Evolutionary conservation across 2,888 invertebrate genomes (phyloP), one percentile per base, ranked within the genome.

Genomic region (Aphelenchoides bicaudatus): DNA sequence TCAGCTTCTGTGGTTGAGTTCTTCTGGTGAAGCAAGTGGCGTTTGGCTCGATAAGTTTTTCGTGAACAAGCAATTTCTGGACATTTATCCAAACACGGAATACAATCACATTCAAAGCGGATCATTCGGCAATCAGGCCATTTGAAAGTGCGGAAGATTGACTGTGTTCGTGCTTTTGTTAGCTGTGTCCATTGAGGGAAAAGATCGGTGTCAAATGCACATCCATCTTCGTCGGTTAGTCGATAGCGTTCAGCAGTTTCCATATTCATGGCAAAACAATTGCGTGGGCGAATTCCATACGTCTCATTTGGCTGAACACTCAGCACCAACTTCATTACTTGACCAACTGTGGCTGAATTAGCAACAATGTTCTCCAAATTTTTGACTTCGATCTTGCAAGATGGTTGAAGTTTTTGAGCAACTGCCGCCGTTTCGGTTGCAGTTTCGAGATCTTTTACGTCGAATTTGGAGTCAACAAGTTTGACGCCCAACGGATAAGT

Each of bases 401-500:
- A 34, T 2, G 72, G 70, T 16, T 62, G 61, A 23, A 57, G 28
- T 13, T 60, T 67, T 13, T 56, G n/a, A 13, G 68, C 68, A 16
- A 39, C 25, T 5, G 62, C 59, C 13, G 74, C 61, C 3, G 74
- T 73, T n/a, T 70, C 63, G 5, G 60, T 61, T 0, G 72, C 62
- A 0, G 70, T 64, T 8, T 34, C 43, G 6, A 73, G 61, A 38
- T 74, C 74, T 6, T 70, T 67, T 21, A 78, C 73, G 51, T 93
- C 92, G 80, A 91, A 91, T 39, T 91, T 91, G 34, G 91, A 83
- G 0, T 89, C 90, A 0, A 92, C 89, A 70, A 89, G 90, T 80
- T 90, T 89, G 80, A 90, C 90, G 61, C 90, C 91, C 0, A 90
- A 91, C 80, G 91, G 89, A 80, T 93, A 93, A 56, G 91, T 88